phyloP scores from a whole-genome alignment of 1,140 invertebrate genomes.

The Teleopsis dalmanni region DNA sequence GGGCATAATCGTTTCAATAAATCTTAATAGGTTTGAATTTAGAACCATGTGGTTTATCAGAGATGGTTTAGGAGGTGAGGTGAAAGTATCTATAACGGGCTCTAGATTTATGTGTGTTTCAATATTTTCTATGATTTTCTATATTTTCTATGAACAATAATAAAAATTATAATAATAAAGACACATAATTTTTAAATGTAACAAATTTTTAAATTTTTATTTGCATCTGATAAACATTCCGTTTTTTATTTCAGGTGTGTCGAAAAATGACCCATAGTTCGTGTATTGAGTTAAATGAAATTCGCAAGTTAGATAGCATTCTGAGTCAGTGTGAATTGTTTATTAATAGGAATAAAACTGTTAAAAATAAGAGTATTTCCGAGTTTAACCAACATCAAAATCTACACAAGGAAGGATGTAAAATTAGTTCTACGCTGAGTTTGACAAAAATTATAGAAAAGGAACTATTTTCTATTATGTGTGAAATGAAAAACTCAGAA shows the following conservation, averaged over 20 bases:
- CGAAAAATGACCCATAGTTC: slow-evolving; percentile 33
- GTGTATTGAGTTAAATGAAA: slow-evolving; percentile 32
- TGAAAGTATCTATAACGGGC: too few species aligned
- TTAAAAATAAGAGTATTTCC: too few species aligned
- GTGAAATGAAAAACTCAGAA: slow-evolving; percentile 26
- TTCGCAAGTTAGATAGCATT: slow-evolving; percentile 33
- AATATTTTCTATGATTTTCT: too few species aligned
- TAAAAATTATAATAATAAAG: not conserved
- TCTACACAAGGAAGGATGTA: slow-evolving; percentile 1
- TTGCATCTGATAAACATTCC: not conserved
- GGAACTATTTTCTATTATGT: slow-evolving; percentile 29
- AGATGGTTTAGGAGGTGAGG: too few species aligned
- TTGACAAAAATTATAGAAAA: slow-evolving; percentile 28
- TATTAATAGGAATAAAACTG: slow-evolving; percentile 24
- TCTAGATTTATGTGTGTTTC: too few species aligned
- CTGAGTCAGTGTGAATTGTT: slow-evolving; percentile 32
- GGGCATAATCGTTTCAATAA: too few species aligned
- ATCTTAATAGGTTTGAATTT: too few species aligned
- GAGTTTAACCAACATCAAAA: slow-evolving; percentile 5
- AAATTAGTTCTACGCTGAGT: slow-evolving; percentile 10
- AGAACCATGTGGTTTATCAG: too few species aligned
- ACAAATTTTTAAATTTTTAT: not conserved
- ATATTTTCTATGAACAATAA: not conserved
- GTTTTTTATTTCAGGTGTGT: slow-evolving; percentile 11
- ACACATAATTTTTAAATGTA: not conserved